Base-by-base conservation (phyloP, 1,140 invertebrate species). In the Drosophila novamexicana region DNA sequence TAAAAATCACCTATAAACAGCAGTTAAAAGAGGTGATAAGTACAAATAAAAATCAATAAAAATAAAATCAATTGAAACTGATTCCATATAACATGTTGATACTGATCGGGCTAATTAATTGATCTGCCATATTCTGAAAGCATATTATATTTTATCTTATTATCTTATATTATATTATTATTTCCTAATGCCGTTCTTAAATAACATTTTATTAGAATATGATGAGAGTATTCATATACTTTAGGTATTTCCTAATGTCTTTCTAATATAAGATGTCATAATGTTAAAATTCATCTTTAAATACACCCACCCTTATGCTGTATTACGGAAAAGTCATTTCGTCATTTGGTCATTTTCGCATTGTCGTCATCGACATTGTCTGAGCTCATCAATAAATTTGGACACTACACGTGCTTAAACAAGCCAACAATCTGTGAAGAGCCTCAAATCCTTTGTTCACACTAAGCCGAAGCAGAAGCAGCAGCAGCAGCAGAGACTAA, bases 371-470 rank as follows among this genome's bases (percentile, higher is more conserved):
- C 53, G 47, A 68, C 49, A 77, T 77, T 80, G 39, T 62, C 16
- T 29, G 22, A 32, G 67, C 53, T 75, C 75, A 62, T 85, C 67
- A 85, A 85, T 85, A 79, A 79, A 81, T 66, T 56, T 81, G 39
- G 82, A 42, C 57, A 56, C 63, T 69, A 65, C 70, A 78, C 82
- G 75, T 70, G 67, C 63, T 59, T 50, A 53, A 78, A 75, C 68
- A 75, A 70, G 42, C n/a, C 45, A 39, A 37, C 34, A 59, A 72
- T 29, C 42, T 68, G 65, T 70, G 44, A 70, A 37, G 64, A 36
- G 36, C 16, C 36, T 39, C 50, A 39, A 71, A 75, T 62, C 66
- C 64, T 69, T 64, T 68, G 75, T 63, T 59, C 73, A 7, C 3
- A 34, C 7, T 9, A 42, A 12, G 36, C 8, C 9, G 36, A 8